Evolutionary conservation across 2,888 invertebrate species (phyloP).

Genomic region (Agrotis puta): DNA sequence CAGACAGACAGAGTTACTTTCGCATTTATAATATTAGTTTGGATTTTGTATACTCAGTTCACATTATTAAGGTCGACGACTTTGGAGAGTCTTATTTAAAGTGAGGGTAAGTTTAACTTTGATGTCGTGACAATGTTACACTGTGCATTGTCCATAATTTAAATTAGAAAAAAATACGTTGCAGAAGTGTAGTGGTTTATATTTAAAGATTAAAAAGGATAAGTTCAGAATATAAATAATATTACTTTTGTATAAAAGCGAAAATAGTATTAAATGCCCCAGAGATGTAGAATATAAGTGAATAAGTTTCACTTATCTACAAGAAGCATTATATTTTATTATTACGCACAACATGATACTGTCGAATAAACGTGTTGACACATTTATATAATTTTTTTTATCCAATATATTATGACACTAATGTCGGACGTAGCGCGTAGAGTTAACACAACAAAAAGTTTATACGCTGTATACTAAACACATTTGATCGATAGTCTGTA

Average conservation of each 20-base stretch:
- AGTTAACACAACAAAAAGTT: background rate
- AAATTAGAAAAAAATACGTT: background rate
- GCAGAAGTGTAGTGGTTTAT: background rate
- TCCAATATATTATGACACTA: background rate
- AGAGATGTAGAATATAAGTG: background rate
- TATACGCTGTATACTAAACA: background rate
- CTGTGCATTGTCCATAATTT: background rate
- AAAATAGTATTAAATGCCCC: too few relatives aligned
- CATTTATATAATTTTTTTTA: background rate
- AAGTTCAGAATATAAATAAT: background rate
- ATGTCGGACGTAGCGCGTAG: background rate
- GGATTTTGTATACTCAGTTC: too few relatives aligned
- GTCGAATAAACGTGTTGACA: conserved; percentile 16
- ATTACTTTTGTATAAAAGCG: background rate
- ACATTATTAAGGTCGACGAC: background rate
- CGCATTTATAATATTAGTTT: too few relatives aligned
- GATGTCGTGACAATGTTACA: background rate
- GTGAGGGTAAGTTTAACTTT: background rate
- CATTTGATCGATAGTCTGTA: background rate
- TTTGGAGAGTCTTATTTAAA: background rate
- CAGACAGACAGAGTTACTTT: too few relatives aligned
- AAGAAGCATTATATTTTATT: background rate
- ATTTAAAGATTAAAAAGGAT: conserved; percentile 11
- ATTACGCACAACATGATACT: background rate
- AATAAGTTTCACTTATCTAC: background rate